Base-by-base conservation (phyloP, 2,113 vertebrate genomes). In the Phoxinus phoxinus region DNA sequence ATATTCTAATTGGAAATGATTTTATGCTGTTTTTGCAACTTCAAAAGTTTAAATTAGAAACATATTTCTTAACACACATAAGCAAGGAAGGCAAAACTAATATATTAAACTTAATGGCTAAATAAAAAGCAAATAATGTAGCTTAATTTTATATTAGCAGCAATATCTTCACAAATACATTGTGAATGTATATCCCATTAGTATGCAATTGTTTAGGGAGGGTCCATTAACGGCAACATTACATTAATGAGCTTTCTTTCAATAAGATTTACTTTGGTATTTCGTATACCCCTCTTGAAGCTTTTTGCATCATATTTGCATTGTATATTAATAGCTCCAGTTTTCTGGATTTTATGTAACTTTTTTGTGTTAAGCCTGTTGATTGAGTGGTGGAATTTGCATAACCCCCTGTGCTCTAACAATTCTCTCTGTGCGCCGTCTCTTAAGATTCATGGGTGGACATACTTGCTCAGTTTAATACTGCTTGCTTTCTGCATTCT, bases 201-300 rank as follows among this genome's bases (percentile, higher is more conserved):
- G 56, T 58, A 87, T 84, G 78, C 23, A 71, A 11, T 41, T 71
- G 8, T 41, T 41, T n/a, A 6, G 67, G 4, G 19, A 71, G 84
- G 87, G 85, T 84, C 46, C 89, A 90, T 91, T 89, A 91, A 75
- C 44, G 32, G 27, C 58, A 13, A 85, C 87, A 90, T 88, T 86
- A 87, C 88, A 90, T 25, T 37, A 83, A 67, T 23, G 19, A 74
- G 76, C 73, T 67, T 86, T 7, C 79, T 76, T 58, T 30, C 30
- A 58, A 15, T 41, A 9, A 71, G 69, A 41, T 69, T 80, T 58
- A 13, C 44, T 32, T 13, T 61, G n/a, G n/a, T n/a, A 4, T 6
- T 23, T 61, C 21, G 19, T 5, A n/a, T 23, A 48, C 12, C n/a
- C 53, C n/a, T 21, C 86, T 23, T 25, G 85, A 73, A 89, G 35